Evolutionary conservation across 2,797 vertebrate species (phyloP), one percentile per base, ranked within the genome.

Genomic region (Anguilla anguilla): DNA sequence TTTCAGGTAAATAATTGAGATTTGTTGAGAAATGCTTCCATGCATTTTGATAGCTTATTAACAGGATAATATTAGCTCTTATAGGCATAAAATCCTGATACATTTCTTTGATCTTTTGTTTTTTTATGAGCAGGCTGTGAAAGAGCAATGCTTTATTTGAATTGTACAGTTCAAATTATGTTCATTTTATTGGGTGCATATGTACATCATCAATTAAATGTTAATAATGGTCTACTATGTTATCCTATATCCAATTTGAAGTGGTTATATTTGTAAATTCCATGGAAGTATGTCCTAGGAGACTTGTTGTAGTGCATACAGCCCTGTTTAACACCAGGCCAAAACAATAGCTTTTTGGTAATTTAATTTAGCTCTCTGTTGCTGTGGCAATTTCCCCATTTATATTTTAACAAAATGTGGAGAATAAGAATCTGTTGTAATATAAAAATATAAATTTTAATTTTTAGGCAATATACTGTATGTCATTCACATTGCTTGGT

Each of bases 1-100:
- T 85, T n/a, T 85, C 35, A n/a, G 57, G 28, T 85, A 67, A 85
- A 19, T 15, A 59, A n/a, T 4, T 84, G n/a, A 11, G 17, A 84
- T 74, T 11, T 35, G 35, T 3, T 74, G 10, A 13, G 69, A 35
- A 72, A 35, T 31, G n/a, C 28, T 31, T 72, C 31, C 28, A 11
- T 35, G 25, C 69, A 72, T 72, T 72, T 72, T 31, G 35, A 74
- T 31, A 74, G 69, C 69, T 74, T 31, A 74, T 74, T 11, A 31
- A 31, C 10, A 51, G 49, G 49, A 55, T 49, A 31, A 83, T 53
- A 55, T 83, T 83, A n/a, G 51, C 43, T 83, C 7, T 53, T 83
- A 51, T 5, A 53, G 31, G 51, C n/a, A 28, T 69, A 19, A 64
- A 15, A 31, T 72, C 11, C 3, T 15, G 13, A 77, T 17, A 6